Base-by-base conservation (phyloP, 2,888 invertebrate species). In the Drosophila siamana region DNA sequence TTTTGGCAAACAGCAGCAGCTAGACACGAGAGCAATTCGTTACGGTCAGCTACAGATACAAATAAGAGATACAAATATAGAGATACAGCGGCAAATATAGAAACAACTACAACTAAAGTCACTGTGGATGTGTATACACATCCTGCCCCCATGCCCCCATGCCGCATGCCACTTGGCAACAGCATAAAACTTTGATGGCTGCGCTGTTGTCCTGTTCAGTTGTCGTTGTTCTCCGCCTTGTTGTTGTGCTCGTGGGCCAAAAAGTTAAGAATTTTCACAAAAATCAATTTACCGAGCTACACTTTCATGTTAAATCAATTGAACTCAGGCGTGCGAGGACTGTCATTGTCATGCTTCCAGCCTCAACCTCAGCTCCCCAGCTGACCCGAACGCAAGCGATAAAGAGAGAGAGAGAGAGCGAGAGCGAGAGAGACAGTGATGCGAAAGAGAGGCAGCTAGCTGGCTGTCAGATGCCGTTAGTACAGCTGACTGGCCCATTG, bases 231-330 rank as follows among this genome's bases (percentile, higher is more conserved):
- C n/a, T n/a, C n/a, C n/a, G n/a, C n/a, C n/a, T n/a, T 30, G 33
- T 19, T 24, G 57, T 22, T 48, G 30, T 11, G 36, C 48, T 47
- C 59, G 57, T 47, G 68, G 62, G 52, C 47, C 50, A 61, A 80
- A 75, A 80, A 78, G 78, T 69, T 63, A 80, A 70, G 81, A 76
- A 76, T 86, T 83, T 86, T 52, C 60, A 61, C 64, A 65, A 71
- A 88, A 84, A 88, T 81, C 86, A 86, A 88, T 86, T 88, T 86
- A 81, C 62, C 82, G 50, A 79, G 88, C 83, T 87, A 82, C 87
- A 84, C 87, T 87, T 84, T 84, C 83, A 81, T 81, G 88, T 88
- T 86, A 86, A 86, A 84, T 86, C 86, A 86, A 86, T 86, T 86
- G 86, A 86, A 86, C 86, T 86, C 63, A 84, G 72, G 79, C 85